These are phyloP conservation scores for Enoplolaimus lenunculus DNA, from an alignment of 2,888 invertebrate genomes.

Conservation along the genomic window DNA sequence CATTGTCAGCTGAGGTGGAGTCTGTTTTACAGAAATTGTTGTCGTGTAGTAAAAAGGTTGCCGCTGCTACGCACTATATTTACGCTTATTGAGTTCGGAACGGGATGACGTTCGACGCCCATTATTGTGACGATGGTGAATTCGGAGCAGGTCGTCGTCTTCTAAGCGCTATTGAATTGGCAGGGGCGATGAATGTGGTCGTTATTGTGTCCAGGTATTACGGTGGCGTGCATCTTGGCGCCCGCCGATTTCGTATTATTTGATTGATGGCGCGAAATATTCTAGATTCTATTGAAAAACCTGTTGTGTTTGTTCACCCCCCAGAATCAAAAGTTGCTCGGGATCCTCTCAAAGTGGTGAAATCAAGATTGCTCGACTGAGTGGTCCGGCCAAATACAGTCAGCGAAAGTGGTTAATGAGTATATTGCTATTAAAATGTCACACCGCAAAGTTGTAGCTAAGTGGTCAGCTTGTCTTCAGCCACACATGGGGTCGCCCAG, in stretches of 20 bases:
- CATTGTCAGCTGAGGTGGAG: slow-evolving; percentile 52
- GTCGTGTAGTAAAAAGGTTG: slow-evolving; percentile 55
- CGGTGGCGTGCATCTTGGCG: slow-evolving; percentile 67
- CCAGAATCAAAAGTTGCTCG: too few species aligned
- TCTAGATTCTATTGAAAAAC: background rate
- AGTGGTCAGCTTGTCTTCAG: too few species aligned
- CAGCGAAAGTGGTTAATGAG: too few species aligned
- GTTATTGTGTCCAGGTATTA: slow-evolving; percentile 68
- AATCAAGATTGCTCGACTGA: too few species aligned
- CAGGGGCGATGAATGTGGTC: slow-evolving; percentile 57
- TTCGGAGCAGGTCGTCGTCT: slow-evolving; percentile 68
- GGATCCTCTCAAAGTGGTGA: too few species aligned
- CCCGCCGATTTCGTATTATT: slow-evolving; percentile 54
- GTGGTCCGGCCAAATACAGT: too few species aligned
- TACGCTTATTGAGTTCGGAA: slow-evolving; percentile 51
- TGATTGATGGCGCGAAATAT: background rate
- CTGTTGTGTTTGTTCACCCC: too few species aligned
- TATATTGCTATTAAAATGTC: too few species aligned
- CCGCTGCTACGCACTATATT: slow-evolving; percentile 65
- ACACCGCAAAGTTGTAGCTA: too few species aligned
- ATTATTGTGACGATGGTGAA: slow-evolving; percentile 65
- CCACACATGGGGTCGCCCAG: too few species aligned
- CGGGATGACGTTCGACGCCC: background rate
- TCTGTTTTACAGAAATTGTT: slow-evolving; percentile 50
- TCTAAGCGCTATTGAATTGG: slow-evolving; percentile 58